Conservation (phyloP, 2,888 invertebrate species). For the Ramazzottius varieornatus region DNA sequence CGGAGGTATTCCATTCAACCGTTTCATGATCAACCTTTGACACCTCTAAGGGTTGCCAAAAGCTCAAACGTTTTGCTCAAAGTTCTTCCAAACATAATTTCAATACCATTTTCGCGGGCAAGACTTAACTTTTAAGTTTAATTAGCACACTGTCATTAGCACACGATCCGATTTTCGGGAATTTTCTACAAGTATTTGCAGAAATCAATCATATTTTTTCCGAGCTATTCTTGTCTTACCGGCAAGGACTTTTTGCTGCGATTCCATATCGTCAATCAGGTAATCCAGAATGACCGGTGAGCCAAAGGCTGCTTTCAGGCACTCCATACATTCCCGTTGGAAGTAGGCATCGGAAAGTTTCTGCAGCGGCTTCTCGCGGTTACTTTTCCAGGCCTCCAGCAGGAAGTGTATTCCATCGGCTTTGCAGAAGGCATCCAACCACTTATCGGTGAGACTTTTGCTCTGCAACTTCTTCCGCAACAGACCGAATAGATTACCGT, state of each 20-base stretch:
- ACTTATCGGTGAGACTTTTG: background rate
- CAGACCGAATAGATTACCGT: background rate
- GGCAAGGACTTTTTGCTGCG: background rate
- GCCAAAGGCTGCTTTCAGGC: background rate
- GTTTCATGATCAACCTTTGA: too few species aligned
- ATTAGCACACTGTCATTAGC: too few species aligned
- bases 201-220: too few species aligned
- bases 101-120: too few species aligned
- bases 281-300: background rate
- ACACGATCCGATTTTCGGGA: too few species aligned
- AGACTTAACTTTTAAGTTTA: too few species aligned
- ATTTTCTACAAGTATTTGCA: too few species aligned
- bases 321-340: slow-evolving; percentile 2
- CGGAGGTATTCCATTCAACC: too few species aligned
- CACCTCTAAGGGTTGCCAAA: too few species aligned
- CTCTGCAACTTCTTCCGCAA: background rate
- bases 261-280: background rate
- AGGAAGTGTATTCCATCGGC: background rate
- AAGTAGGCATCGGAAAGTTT: background rate
- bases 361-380: background rate
- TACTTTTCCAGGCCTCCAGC: background rate
- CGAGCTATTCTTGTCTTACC: too few species aligned
- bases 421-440: slow-evolving; percentile 1
- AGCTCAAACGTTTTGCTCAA: too few species aligned
- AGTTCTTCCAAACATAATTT: too few species aligned